These are phyloP conservation scores for Laterallus jamaicensis DNA, from an alignment of 2,113 vertebrate genomes.

Conservation along the genomic window DNA sequence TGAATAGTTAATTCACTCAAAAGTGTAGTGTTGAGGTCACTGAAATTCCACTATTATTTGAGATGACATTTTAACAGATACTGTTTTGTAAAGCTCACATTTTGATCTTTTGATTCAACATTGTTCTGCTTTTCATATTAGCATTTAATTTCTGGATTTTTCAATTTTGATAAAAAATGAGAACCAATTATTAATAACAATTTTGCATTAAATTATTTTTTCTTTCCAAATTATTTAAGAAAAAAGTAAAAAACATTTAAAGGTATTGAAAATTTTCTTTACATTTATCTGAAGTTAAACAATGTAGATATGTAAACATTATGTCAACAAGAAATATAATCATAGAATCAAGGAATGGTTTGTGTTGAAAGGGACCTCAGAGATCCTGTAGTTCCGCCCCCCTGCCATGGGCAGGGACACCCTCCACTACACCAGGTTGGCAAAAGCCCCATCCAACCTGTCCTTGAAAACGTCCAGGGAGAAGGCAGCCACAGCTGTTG, in stretches of 20 bases:
- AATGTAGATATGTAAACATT: not conserved
- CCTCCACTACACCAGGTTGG: no score
- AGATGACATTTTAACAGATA: not conserved
- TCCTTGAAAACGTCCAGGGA: no score
- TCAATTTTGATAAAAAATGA: not conserved
- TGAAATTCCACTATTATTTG: slow-evolving; percentile 4
- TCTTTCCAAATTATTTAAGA: not conserved
- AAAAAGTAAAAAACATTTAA: not conserved
- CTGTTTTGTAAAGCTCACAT: not conserved
- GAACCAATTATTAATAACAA: not conserved
- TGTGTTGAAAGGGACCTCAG: no score
- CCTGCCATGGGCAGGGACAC: no score
- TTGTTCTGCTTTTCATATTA: not conserved
- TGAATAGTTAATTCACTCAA: slow-evolving; percentile 29
- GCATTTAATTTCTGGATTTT: not conserved
- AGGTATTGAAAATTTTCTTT: not conserved
- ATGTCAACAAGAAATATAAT: not conserved
- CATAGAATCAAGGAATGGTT: no score
- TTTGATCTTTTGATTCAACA: not conserved
- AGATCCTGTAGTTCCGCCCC: no score
- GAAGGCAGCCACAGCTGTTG: no score
- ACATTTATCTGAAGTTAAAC: not conserved
- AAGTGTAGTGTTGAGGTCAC: not conserved
- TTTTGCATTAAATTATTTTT: not conserved
- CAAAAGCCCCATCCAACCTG: no score